phyloP scores from a whole-genome alignment of 2,888 invertebrate species.

The Matsumyia berberina region DNA sequence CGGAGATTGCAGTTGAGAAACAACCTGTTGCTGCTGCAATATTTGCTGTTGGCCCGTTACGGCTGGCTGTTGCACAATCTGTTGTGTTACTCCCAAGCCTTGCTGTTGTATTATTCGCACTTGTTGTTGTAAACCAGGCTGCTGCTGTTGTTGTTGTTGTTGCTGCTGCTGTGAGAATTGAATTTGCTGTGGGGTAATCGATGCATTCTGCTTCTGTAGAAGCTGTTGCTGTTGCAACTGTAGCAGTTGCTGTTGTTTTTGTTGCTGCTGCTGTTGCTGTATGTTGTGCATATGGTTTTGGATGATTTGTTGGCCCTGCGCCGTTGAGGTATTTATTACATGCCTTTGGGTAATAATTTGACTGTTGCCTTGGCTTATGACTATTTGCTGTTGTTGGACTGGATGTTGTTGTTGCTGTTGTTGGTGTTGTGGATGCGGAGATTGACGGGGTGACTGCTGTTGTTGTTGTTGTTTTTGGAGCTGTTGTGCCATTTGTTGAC shows the following conservation, averaged over 20 bases:
- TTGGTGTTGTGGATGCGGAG: constrained; percentile 73
- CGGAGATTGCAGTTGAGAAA: constrained; percentile 74
- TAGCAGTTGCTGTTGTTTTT: constrained; percentile 80
- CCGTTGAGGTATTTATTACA: constrained; percentile 83
- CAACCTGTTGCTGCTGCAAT: constrained; percentile 75
- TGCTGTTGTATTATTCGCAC: constrained; percentile 78
- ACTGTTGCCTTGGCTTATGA: constrained; percentile 77
- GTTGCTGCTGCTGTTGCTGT: constrained; percentile 81
- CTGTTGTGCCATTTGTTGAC: constrained; percentile 82
- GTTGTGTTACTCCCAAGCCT: constrained; percentile 78
- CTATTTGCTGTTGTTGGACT: constrained; percentile 74
- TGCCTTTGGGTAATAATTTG: constrained; percentile 83
- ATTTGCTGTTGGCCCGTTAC: constrained; percentile 65
- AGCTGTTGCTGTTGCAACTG: constrained; percentile 79
- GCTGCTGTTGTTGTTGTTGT: constrained; percentile 77
- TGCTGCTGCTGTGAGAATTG: constrained; percentile 63
- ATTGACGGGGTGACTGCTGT: constrained; percentile 71
- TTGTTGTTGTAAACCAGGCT: constrained; percentile 78
- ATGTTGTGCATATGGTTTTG: constrained; percentile 83
- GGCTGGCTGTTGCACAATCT: constrained; percentile 78
- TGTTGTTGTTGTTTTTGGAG: constrained; percentile 80
- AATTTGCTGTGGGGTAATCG: constrained; percentile 56
- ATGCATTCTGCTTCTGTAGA: constrained; percentile 57
- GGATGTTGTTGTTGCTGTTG: constrained; percentile 77
- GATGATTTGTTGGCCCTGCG: constrained; percentile 84